phyloP scores from a whole-genome alignment of 2,113 vertebrate genomes.

The Tapirus terrestris region DNA sequence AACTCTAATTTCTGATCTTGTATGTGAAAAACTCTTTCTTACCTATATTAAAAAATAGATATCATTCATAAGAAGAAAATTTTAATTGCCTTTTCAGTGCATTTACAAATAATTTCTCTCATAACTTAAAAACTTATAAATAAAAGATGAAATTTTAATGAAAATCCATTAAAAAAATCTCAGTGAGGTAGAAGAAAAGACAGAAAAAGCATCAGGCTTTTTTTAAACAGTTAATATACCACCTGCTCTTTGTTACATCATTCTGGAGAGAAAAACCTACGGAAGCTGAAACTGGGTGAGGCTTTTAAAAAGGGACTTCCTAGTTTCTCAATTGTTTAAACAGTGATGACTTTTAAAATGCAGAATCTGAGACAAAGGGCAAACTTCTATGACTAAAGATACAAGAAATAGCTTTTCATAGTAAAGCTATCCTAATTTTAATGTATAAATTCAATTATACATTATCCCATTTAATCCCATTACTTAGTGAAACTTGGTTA shows the following conservation, averaged over 20 bases:
- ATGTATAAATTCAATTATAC: background rate
- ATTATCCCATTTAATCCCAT: background rate
- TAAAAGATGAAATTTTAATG: conserved; percentile 26
- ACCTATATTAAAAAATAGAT: background rate
- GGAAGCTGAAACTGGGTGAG: background rate
- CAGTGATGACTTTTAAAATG: background rate
- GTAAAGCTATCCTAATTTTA: background rate
- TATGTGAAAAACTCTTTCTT: background rate
- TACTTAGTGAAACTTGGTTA: conserved; percentile 49
- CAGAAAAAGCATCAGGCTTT: conserved; percentile 19
- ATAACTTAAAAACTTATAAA: background rate
- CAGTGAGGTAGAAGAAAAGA: background rate
- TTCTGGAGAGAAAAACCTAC: background rate
- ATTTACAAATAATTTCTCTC: conserved; percentile 12
- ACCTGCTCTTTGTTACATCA: background rate
- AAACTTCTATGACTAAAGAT: conserved; percentile 21
- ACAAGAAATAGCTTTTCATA: background rate
- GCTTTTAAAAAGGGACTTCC: background rate
- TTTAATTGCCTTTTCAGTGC: conserved; percentile 22
- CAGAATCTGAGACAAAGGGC: background rate
- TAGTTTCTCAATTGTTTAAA: background rate
- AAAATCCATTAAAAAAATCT: background rate
- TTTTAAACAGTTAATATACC: background rate
- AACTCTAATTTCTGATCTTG: background rate
- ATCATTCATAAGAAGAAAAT: background rate